Percentiles rank a stretch among this genome's conserved stretches.
Conservation (phyloP, 2,888 invertebrate species). For the Antitype chi region DNA sequence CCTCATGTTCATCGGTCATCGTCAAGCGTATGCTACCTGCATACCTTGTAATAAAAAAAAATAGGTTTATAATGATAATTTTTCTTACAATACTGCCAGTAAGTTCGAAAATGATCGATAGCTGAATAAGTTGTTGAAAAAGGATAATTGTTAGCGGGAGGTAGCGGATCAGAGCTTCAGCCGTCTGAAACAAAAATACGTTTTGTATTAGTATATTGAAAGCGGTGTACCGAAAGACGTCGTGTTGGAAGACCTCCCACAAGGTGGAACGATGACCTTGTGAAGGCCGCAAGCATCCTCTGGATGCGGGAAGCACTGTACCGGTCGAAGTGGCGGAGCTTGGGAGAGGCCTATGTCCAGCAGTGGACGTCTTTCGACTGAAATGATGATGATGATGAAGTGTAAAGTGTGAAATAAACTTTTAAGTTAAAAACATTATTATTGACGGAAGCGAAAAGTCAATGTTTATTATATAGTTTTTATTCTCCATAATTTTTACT, state of each 20-base stretch:
- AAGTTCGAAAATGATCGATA: constrained; percentile 70
- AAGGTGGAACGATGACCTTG: no score
- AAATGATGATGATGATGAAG: no score
- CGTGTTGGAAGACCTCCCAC: no score
- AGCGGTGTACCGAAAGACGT: no score
- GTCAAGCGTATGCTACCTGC: no score
- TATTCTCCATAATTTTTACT: no score
- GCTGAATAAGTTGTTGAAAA: constrained; percentile 70
- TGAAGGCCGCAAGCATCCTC: no score
- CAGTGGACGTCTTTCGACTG: no score
- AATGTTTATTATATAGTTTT: not conserved
- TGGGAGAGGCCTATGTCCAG: no score
- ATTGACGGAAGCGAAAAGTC: not conserved
- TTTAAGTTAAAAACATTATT: not conserved
- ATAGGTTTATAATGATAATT: not conserved
- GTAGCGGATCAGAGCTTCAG: constrained; percentile 47
- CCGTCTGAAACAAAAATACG: constrained; percentile 44
- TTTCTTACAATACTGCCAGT: constrained; percentile 65
- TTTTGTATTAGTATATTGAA: not conserved
- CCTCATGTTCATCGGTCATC: no score
- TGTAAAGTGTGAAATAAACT: not conserved
- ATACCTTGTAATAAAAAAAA: not conserved
- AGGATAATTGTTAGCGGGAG: constrained; percentile 66
- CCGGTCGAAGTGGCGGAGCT: no score
- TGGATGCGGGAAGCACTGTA: no score